These are phyloP conservation scores for Ectemnius continuus DNA, from an alignment of 2,888 invertebrate species.

Conservation along the genomic window DNA sequence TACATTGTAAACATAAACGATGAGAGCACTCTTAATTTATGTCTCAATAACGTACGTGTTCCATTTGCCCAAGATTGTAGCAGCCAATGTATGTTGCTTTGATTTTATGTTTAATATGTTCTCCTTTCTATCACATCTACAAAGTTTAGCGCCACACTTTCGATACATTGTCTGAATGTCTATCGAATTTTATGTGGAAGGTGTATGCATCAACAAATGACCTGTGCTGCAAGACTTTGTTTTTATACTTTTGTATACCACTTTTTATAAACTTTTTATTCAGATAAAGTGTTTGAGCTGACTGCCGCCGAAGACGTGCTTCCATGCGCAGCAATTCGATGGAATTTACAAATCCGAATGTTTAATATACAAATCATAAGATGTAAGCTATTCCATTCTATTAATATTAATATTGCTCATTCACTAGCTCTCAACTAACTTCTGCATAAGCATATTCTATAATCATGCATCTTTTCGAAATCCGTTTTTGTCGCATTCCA, in stretches of 20 bases:
- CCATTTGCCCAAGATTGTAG: constrained; percentile 8
- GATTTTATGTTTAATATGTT: constrained; percentile 13
- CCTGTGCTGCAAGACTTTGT: background rate
- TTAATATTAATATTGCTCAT: constrained; percentile 44
- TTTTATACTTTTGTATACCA: constrained; percentile 20
- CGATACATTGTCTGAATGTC: background rate
- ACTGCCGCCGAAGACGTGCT: constrained; percentile 39
- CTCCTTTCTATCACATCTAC: background rate
- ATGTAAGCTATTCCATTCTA: constrained; percentile 44
- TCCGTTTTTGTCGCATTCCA: constrained; percentile 28
- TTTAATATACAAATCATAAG: constrained; percentile 43
- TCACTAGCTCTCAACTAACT: constrained; percentile 39
- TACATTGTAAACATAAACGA: too few species aligned
- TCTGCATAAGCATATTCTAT: constrained; percentile 36
- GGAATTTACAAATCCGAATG: constrained; percentile 43
- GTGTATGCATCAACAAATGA: background rate
- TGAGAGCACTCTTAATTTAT: too few species aligned
- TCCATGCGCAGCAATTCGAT: constrained; percentile 42
- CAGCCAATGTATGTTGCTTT: constrained; percentile 27
- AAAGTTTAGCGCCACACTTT: background rate
- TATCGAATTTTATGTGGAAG: constrained; percentile 19
- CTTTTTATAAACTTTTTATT: constrained; percentile 18
- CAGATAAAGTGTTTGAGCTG: constrained; percentile 22
- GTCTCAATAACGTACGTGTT: background rate
- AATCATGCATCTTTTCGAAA: constrained; percentile 34